Evolutionary conservation across 2,888 invertebrate species (phyloP), one percentile per base, ranked within the genome.

Genomic region (Scaptomyza polygonia): DNA sequence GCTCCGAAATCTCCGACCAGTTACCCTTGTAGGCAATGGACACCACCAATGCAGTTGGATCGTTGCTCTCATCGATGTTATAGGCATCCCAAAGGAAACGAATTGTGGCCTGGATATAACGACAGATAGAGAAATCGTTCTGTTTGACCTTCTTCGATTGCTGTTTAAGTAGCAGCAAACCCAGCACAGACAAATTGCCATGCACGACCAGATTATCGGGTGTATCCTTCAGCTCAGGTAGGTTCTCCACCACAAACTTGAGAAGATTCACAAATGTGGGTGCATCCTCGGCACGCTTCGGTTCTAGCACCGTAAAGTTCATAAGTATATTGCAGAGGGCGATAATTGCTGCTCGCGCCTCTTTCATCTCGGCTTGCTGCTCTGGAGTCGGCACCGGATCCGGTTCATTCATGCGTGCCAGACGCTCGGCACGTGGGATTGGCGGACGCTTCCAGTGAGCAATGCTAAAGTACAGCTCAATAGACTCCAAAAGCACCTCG

Each of bases 81-180:
- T 97, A 97, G 0, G 97, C 97, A 92, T 98, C 97, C 97, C 97
- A 98, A 3, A 98, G 92, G 90, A 97, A 98, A 73, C 97, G 93
- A 69, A 98, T 97, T 14, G 97, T 97, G 1, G 96, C 95, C 90
- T 97, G 96, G 70, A 97, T 96, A 88, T 97, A 97, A 52, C 97
- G 94, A 86, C 97, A 97, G 79, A 97, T 97, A 12, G 97, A 95
- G 89, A 96, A 96, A 89, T 97, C 97, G 90, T 97, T 96, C 89
- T 97, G 96, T 90, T 96, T 97, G 0, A 97, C 95, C 89, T 95
- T 95, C 80, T 94, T 95, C 1, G 96, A 94, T 88, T 96, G 96
- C 88, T 97, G 97, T 88, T 97, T 97, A 0, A 97, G 92, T 36
- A 97, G 92, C 14, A 98, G 92, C 21, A 98, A 92, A 1, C 97